Percentiles rank a stretch among this genome's conserved stretches.
Evolutionary conservation across 2,797 vertebrate genomes (phyloP).

Genomic region (Gallinago nigripennis): DNA sequence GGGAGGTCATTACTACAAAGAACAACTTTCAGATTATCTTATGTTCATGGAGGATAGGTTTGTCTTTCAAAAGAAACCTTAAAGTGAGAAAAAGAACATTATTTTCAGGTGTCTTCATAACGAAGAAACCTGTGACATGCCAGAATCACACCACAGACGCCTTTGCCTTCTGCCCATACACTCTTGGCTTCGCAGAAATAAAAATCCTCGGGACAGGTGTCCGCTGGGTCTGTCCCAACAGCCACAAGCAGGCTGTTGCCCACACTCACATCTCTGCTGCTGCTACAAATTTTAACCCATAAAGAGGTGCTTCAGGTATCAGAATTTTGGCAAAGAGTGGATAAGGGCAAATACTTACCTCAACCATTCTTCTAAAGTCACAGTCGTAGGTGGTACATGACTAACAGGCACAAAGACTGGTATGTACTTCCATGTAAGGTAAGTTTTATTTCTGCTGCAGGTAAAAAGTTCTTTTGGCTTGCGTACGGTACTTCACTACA

Average conservation of each 20-base stretch:
- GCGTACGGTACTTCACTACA: neutral
- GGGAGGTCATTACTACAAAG: neutral
- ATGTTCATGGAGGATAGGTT: neutral
- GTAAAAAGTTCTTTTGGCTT: neutral
- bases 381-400: neutral
- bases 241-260: neutral
- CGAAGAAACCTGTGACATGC: neutral
- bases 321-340: neutral
- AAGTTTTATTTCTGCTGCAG: neutral
- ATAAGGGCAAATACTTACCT: neutral
- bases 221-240: neutral
- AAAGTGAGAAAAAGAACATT: neutral
- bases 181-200: neutral
- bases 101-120: neutral
- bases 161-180: neutral
- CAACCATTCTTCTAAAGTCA: neutral
- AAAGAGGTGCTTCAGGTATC: neutral
- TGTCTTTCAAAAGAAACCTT: neutral
- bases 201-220: neutral
- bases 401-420: neutral
- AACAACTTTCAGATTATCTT: neutral
- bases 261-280: neutral
- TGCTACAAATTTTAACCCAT: neutral
- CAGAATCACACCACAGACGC: neutral
- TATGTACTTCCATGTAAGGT: neutral